Percentiles rank a stretch among this genome's conserved stretches.
Evolutionary conservation across 2,888 invertebrate genomes (phyloP).

Genomic region (Sinhomidia bicolor): DNA sequence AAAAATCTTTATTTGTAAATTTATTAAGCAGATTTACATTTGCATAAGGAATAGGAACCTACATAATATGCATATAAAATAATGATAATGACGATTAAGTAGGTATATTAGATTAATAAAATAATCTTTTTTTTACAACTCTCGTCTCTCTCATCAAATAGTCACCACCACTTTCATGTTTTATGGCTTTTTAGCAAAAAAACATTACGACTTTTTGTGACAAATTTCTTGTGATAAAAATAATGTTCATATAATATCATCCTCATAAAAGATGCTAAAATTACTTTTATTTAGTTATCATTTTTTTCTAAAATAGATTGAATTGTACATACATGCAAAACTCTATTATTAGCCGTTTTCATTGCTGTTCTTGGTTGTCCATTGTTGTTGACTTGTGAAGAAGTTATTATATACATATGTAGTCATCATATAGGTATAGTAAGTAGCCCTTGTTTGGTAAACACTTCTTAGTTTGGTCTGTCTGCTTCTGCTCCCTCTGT

Average conservation of each 20-base stretch:
- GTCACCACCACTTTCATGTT: background rate
- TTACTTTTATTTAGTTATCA: too few relatives aligned
- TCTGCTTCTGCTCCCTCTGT: constrained; percentile 11
- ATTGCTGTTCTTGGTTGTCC: background rate
- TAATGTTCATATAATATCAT: too few relatives aligned
- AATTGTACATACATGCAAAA: background rate
- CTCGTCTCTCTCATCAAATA: too few relatives aligned
- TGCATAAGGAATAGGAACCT: constrained; percentile 9
- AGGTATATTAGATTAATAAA: background rate
- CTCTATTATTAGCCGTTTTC: background rate
- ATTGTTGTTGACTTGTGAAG: background rate
- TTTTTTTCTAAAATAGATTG: background rate
- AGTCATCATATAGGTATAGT: background rate
- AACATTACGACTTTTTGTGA: background rate
- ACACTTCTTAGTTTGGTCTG: constrained; percentile 21
- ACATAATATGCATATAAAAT: too few relatives aligned
- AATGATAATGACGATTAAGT: too few relatives aligned
- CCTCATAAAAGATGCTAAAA: too few relatives aligned
- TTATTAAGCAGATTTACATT: constrained; percentile 16
- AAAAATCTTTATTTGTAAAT: background rate
- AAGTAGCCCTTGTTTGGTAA: constrained; percentile 59
- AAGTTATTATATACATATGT: too few relatives aligned
- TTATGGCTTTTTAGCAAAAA: constrained; percentile 13
- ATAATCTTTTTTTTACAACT: background rate
- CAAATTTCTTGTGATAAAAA: constrained; percentile 6